Percentiles rank a stretch among this genome's conserved stretches.
Conservation (phyloP, 2,888 invertebrate species). For the Cataglyphis altisquamis region DNA sequence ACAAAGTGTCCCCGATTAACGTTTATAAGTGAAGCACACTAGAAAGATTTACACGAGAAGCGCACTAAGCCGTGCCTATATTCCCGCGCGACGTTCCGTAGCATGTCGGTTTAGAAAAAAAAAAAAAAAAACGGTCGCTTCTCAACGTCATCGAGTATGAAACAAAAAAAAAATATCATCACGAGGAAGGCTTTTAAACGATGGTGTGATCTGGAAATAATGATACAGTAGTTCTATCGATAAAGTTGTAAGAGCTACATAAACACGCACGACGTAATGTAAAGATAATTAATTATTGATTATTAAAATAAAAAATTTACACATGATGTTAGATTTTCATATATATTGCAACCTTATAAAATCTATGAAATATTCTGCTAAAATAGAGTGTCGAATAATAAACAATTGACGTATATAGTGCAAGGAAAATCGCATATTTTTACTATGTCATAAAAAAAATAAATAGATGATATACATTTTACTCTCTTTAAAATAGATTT, state of each 20-base stretch:
- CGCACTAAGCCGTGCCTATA: conserved; percentile 13
- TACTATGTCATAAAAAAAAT: no score
- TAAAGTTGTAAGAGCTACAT: conserved; percentile 27
- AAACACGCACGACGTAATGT: conserved; percentile 10
- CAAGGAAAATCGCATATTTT: background rate
- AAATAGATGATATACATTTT: background rate
- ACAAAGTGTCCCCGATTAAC: conserved; percentile 57
- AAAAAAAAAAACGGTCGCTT: conserved; percentile 27
- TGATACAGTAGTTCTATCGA: background rate
- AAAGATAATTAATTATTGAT: conserved; percentile 1
- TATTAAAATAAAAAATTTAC: background rate
- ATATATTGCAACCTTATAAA: background rate
- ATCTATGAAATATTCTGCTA: background rate
- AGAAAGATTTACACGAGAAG: conserved; percentile 42
- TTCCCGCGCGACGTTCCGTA: conserved; percentile 25
- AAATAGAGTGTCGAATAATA: background rate
- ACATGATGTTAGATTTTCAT: background rate
- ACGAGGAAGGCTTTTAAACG: conserved; percentile 8
- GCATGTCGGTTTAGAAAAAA: conserved; percentile 35
- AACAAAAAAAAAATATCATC: conserved; percentile 29
- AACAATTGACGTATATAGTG: background rate
- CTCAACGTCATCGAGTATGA: conserved; percentile 7
- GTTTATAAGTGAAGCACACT: conserved; percentile 31
- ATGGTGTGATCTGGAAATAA: conserved; percentile 48
- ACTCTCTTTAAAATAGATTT: background rate